phyloP scores from a whole-genome alignment of 2,888 invertebrate species.

The Abscondita cerata region DNA sequence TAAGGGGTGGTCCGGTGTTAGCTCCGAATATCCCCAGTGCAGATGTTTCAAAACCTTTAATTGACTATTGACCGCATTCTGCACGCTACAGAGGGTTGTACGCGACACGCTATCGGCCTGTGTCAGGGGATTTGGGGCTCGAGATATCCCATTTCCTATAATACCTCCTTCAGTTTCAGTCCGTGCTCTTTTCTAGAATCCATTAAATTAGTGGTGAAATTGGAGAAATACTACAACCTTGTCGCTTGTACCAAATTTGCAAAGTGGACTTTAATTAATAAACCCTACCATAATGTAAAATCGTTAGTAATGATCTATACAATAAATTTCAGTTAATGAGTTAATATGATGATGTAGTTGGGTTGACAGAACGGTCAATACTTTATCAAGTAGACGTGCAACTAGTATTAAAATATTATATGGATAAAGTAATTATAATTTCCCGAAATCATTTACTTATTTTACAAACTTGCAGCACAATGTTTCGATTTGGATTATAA shows the following conservation, averaged over 20 bases:
- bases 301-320: too few relatives aligned
- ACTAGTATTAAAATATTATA: too few relatives aligned
- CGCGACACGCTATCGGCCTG: slow-evolving; percentile 38
- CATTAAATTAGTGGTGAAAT: slow-evolving; percentile 29
- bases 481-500: too few relatives aligned
- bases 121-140: slow-evolving; percentile 40
- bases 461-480: too few relatives aligned
- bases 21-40: slow-evolving; percentile 45
- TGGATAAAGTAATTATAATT: too few relatives aligned
- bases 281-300: too few relatives aligned
- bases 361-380: too few relatives aligned
- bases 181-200: slow-evolving; percentile 35
- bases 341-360: too few relatives aligned
- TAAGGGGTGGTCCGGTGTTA: slow-evolving; percentile 26
- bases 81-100: slow-evolving; percentile 35
- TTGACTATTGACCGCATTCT: slow-evolving; percentile 48
- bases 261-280: too few relatives aligned
- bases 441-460: too few relatives aligned
- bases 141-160: slow-evolving; percentile 39
- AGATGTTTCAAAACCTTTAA: slow-evolving; percentile 49
- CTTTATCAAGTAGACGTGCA: too few relatives aligned
- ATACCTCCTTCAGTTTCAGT: slow-evolving; percentile 38
- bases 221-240: slow-evolving; percentile 10
- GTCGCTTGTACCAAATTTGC: not conserved
- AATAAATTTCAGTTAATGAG: too few relatives aligned